A percentile compares a stretch with the other conserved stretches of the same genome.
Conservation (phyloP, 2,113 vertebrate species). For the Corythaeola cristata region DNA sequence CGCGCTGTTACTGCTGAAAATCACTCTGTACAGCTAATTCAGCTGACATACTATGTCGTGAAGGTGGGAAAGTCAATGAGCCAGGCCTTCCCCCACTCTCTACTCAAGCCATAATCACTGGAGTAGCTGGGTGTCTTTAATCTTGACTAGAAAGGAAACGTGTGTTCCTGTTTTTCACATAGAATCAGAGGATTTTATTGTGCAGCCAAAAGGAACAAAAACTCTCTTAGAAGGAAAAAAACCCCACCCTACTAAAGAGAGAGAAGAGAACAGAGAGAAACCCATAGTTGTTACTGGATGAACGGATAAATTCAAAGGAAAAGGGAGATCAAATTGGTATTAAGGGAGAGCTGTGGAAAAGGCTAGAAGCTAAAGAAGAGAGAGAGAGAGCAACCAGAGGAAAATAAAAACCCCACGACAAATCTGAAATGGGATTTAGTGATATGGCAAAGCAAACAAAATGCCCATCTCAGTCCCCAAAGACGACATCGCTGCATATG, state of each 20-base stretch:
- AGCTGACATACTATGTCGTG: neutral
- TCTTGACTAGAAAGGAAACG: neutral
- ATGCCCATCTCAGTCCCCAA: neutral
- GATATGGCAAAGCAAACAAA: neutral
- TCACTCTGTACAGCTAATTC: neutral
- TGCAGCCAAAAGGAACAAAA: conserved; percentile 37
- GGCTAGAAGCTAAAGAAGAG: neutral
- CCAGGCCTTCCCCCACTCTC: neutral
- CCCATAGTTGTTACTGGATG: neutral
- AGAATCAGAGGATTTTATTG: conserved; percentile 38
- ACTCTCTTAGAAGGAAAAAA: neutral
- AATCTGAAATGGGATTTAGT: conserved; percentile 1
- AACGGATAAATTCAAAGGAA: conserved; percentile 27
- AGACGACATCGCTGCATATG: neutral
- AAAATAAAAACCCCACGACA: neutral
- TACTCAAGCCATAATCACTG: neutral
- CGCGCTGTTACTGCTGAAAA: neutral
- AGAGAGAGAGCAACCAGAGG: neutral
- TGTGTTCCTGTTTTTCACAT: neutral
- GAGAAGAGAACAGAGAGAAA: neutral
- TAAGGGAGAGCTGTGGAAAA: neutral
- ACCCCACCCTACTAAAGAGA: neutral
- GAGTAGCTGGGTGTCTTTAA: neutral
- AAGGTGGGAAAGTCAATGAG: neutral
- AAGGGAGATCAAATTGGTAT: neutral